Evolutionary conservation across 1,140 invertebrate species (phyloP).

Genomic region (Camponotus pennsylvanicus): DNA sequence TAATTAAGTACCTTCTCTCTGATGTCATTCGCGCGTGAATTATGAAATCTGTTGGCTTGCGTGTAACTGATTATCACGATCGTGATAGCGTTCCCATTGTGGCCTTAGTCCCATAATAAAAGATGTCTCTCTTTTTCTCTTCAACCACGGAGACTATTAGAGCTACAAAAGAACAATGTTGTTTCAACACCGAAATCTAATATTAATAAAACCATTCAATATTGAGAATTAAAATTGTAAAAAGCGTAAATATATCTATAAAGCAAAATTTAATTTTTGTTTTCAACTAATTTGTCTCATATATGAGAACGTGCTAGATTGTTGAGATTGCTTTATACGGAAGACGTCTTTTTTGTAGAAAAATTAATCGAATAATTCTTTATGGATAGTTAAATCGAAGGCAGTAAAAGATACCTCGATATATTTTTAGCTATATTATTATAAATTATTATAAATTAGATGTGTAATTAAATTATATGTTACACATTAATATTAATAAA

Average conservation of each 20-base stretch:
- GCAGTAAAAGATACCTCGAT: background rate
- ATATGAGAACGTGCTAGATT: too few species aligned
- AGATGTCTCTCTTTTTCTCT: slow-evolving; percentile 8
- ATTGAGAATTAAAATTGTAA: background rate
- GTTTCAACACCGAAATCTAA: background rate
- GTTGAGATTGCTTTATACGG: too few species aligned
- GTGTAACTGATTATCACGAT: slow-evolving; percentile 35
- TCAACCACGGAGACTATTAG: background rate
- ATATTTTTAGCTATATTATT: too few species aligned
- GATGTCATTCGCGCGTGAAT: slow-evolving; percentile 55
- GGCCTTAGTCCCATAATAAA: background rate
- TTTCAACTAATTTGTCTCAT: too few species aligned
- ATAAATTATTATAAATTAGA: too few species aligned
- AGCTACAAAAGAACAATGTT: background rate
- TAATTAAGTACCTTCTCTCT: slow-evolving; percentile 39
- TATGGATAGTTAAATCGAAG: background rate
- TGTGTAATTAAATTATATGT: too few species aligned
- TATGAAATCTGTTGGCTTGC: slow-evolving; percentile 45
- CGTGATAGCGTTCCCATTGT: slow-evolving; percentile 23
- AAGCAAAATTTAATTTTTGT: too few species aligned
- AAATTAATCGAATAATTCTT: background rate
- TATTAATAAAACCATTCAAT: background rate
- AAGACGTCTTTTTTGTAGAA: background rate
- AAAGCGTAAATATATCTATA: background rate
- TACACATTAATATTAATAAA: background rate